Evolutionary conservation across 1,140 invertebrate species (phyloP), one percentile per base, ranked within the genome.

Genomic region (Pentalonia nigronervosa): DNA sequence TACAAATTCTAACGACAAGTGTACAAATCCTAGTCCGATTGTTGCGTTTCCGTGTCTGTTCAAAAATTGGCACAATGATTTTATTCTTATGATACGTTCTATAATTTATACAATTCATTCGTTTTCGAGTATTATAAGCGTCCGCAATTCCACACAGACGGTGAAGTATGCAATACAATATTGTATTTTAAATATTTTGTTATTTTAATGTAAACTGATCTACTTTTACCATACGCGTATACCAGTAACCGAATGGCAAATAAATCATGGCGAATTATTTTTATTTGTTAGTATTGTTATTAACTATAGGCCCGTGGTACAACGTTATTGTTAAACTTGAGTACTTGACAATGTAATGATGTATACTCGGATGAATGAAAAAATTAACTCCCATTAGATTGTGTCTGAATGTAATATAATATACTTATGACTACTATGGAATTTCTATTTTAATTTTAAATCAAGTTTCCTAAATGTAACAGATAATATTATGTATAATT

Each of bases 311-410:
- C n/a, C 60, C n/a, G 14, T 17, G n/a, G 30, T 76, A 76, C 60
- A 14, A 76, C 14, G 60, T 76, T n/a, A 76, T 76, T 76, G 60
- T 76, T n/a, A 76, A 30, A 76, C 14, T 76, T 76, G 60, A 76
- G 60, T 76, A 76, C 60, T 76, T n/a, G 60, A 76, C 60, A 76
- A 76, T 76, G n/a, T n/a, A 76, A 76, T 76, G n/a, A 76, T n/a
- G 60, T n/a, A n/a, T 20, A 76, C 11, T 76, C 11, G n/a, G 60
- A 76, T n/a, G 14, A 76, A n/a, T 17, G n/a, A 67, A n/a, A 56
- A 67, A 67, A 76, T 17, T 76, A 76, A 17, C 8, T 76, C 30
- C 2, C 30, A n/a, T n/a, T 76, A 30, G 60, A 20, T 76, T 34
- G 60, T 76, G 14, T 76, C n/a, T 76, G 3, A n/a, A 76, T n/a